These are phyloP conservation scores for Malurus splendens DNA, from an alignment of 2,797 vertebrate genomes.

Conservation along the genomic window DNA sequence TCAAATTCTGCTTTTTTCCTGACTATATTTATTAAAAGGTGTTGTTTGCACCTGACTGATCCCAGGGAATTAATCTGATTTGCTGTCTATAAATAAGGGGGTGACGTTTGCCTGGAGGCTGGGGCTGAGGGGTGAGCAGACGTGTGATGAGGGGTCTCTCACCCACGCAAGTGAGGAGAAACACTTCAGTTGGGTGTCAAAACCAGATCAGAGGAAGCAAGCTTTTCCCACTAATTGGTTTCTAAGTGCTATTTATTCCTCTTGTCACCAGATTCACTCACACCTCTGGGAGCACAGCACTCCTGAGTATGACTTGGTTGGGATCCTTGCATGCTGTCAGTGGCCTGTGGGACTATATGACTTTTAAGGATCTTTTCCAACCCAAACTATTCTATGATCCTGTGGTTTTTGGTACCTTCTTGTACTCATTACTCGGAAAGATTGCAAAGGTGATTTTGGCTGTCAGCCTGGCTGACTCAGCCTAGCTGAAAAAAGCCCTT, in stretches of 20 bases:
- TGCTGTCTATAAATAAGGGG: neutral
- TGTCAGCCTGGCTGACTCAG: neutral
- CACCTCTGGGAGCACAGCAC: neutral
- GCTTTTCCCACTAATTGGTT: constrained; percentile 24
- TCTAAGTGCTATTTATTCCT: neutral
- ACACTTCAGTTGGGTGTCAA: constrained; percentile 10
- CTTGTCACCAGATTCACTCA: neutral
- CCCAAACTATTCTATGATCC: neutral
- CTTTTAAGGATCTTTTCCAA: neutral
- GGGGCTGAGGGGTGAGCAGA: neutral
- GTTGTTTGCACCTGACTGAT: neutral
- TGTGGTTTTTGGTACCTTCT: neutral
- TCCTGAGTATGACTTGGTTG: rapidly evolving
- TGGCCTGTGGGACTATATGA: neutral
- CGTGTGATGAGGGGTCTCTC: neutral
- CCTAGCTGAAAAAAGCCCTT: neutral
- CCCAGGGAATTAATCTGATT: neutral
- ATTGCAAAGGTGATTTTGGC: rapidly evolving
- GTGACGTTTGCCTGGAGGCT: neutral
- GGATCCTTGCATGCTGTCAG: neutral
- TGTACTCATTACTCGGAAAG: neutral
- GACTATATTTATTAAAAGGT: neutral
- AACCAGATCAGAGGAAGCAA: constrained; percentile 2
- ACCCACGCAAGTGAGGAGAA: neutral
- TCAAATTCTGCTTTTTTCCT: neutral